Evolutionary conservation across 2,113 vertebrate genomes (phyloP).

Genomic region (Peromyscus polionotus): DNA sequence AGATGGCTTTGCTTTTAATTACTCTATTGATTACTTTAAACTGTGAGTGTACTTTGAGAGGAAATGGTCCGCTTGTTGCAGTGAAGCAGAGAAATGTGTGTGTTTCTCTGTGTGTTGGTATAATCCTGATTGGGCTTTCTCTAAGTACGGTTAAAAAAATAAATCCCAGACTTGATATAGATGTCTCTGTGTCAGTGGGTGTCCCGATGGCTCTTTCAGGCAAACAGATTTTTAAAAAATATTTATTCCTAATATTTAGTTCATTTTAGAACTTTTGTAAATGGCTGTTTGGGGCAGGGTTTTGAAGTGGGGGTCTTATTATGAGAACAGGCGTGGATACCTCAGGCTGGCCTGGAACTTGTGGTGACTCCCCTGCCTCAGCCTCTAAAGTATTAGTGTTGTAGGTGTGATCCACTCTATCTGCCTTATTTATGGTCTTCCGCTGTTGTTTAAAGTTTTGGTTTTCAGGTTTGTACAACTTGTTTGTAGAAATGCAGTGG

Average conservation of each 20-base stretch:
- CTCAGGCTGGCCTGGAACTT: too few relatives aligned
- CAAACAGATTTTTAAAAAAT: neutral
- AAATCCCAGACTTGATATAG: neutral
- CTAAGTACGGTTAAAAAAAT: neutral
- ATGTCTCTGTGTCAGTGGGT: neutral
- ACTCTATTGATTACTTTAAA: slow-evolving; percentile 15
- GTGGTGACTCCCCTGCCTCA: neutral
- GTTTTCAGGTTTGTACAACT: neutral
- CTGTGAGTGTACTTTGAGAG: neutral
- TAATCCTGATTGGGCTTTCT: neutral
- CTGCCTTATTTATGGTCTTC: neutral
- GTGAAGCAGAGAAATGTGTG: neutral
- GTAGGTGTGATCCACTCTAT: neutral
- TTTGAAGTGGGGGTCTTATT: neutral
- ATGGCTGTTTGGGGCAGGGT: neutral
- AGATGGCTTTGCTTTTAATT: slow-evolving; percentile 38
- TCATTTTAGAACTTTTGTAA: neutral
- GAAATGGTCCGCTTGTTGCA: neutral
- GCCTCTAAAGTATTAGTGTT: neutral
- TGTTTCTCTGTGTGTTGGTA: neutral
- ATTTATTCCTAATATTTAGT: neutral
- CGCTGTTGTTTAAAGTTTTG: neutral
- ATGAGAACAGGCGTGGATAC: neutral
- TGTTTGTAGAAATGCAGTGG: neutral
- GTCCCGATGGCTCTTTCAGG: neutral